These are phyloP conservation scores for Oncorhynchus mykiss DNA, from an alignment of 2,113 vertebrate species.

Conservation along the genomic window DNA sequence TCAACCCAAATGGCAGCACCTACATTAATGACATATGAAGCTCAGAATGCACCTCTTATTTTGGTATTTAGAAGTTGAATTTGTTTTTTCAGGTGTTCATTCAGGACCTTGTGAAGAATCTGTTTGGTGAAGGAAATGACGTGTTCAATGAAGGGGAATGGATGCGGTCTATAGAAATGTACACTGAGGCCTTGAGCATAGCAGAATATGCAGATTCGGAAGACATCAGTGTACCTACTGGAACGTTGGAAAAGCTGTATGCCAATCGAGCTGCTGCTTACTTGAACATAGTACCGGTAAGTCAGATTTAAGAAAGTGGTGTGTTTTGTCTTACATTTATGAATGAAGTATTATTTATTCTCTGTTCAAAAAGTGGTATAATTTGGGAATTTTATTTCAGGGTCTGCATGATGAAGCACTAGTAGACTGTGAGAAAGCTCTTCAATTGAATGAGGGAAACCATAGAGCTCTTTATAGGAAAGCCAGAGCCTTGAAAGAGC, in stretches of 20 bases:
- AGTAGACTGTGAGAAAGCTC: constrained; percentile 86
- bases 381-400: constrained; percentile 57
- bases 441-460: constrained; percentile 86
- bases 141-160: constrained; percentile 87
- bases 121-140: constrained; percentile 94
- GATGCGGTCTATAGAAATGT: constrained; percentile 86
- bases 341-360: no score
- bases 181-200: constrained; percentile 90
- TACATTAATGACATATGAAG: neutral
- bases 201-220: constrained; percentile 92
- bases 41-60: neutral
- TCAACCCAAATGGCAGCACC: neutral
- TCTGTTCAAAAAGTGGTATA: neutral
- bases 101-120: constrained; percentile 86
- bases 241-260: constrained; percentile 85
- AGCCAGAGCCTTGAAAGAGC: constrained; percentile 85
- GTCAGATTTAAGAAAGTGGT: constrained; percentile 4
- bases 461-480: constrained; percentile 90
- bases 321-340: neutral
- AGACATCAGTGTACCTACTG: constrained; percentile 81
- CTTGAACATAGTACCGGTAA: constrained; percentile 83
- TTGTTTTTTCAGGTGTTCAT: constrained; percentile 83
- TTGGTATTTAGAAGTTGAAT: neutral
- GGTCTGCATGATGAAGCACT: constrained; percentile 85
- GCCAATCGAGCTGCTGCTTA: constrained; percentile 93